Base-by-base conservation (phyloP, 2,797 vertebrate species). In the Pelobates cultripes region DNA sequence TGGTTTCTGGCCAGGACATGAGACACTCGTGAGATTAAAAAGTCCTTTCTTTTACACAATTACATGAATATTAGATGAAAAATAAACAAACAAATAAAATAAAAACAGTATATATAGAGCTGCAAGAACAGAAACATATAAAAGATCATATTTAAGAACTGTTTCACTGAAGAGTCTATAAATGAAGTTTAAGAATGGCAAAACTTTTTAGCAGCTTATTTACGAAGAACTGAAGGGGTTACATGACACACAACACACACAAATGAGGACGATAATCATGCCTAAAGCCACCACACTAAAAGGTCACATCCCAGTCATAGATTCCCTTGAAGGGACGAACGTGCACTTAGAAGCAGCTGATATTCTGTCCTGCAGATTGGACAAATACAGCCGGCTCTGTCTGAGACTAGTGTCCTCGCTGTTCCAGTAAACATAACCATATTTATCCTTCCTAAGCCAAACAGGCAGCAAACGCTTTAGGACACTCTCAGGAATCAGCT, bases 391-490 rank as follows among this genome's bases (percentile, higher is more conserved):
- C 69, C 17, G 68, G n/a, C 43, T 73, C 78, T 7, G 9, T 57
- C 42, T n/a, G 3, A 79, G 44, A 53, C 14, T 15, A 42, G 51
- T 28, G 28, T 68, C 71, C 61, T 68, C n/a, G 45, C 45, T 17
- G n/a, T 68, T 67, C 61, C 15, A 73, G 3, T 10, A 69, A 77
- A 42, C n/a, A 60, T 66, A 43, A 45, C 41, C 63, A 80, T 74
- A 68, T 80, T 68, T 74, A 73, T 60, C 42, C 15, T n/a, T 80
- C 60, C n/a, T 67, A 67, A 80, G 47, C 61, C 57, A 64, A 79
- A 51, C 57, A 66, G 61, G 60, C 78, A 67, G 51, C 28, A 57
- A 41, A 44, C n/a, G 78, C 78, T 74, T 55, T 41, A 74, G 78
- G 78, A 80, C 70, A 73, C 47, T 68, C n/a, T 51, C 41, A 43